Base-by-base conservation (phyloP, 2,888 invertebrate species). In the Salticus scenicus region DNA sequence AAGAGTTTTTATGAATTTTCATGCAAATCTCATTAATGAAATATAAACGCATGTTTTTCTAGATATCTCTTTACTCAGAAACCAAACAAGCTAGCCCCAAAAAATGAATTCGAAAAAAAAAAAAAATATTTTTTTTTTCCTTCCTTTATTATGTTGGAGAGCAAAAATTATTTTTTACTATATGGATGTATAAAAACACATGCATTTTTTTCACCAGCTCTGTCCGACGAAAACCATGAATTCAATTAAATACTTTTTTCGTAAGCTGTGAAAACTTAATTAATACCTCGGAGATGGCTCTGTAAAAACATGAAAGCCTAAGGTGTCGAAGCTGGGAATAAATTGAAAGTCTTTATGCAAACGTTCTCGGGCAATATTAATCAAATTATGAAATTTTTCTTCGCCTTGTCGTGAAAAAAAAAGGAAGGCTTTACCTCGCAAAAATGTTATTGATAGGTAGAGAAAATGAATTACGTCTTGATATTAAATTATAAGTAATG, bases 231-330 rank as follows among this genome's bases (percentile, higher is more conserved):
- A 57, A 57, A 57, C 24, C 24, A 24, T n/a, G 72, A 63, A 81
- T 75, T 81, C 81, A 81, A 81, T 81, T 81, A 81, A 81, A 81
- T 67, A 33, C 37, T 31, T 75, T 74, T 81, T 64, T 66, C 66
- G 24, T 20, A 30, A n/a, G 10, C 31, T 31, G 33, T 31, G 64
- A 76, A 72, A 76, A 82, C 64, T 82, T 82, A 82, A 82, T 82
- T 82, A 82, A 82, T 82, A 72, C 76, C 47, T 64, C 8, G 24
- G 51, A 24, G 71, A 33, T 67, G 37, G 70, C 37, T 20, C 51
- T 71, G 71, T 31, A 71, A 76, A 82, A 82, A 82, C 76, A 80
- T 57, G 31, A 20, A n/a, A 67, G 37, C 70, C 17, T 20, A 31
- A 75, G 63, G 31, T 76, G 82, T 57, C 64, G 63, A 27, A 64